Evolutionary conservation across 2,888 invertebrate species (phyloP).

Genomic region (Achlya flavicornis): DNA sequence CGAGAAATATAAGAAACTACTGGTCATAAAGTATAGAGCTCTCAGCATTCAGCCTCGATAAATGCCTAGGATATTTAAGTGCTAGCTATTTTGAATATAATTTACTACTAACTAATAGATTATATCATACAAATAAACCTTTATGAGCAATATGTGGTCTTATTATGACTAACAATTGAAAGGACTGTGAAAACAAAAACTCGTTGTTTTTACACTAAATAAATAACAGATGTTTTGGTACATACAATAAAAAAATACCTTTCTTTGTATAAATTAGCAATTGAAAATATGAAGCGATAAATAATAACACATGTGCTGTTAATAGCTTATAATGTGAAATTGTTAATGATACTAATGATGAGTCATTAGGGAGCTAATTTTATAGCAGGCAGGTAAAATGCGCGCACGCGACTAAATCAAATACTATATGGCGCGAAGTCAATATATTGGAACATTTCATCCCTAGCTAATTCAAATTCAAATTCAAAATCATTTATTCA

Average conservation of each 20-base stretch:
- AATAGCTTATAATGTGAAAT: too few species aligned
- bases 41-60: conserved; percentile 1
- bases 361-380: too few species aligned
- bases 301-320: too few species aligned
- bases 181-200: conserved; percentile 1
- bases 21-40: neutral
- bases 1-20: neutral
- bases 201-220: neutral
- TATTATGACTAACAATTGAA: neutral
- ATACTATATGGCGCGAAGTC: too few species aligned
- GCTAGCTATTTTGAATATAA: neutral
- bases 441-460: too few species aligned
- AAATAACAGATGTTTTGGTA: neutral
- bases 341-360: too few species aligned
- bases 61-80: neutral
- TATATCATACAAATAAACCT: neutral
- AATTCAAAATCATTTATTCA: too few species aligned
- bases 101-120: neutral
- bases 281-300: too few species aligned
- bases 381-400: too few species aligned
- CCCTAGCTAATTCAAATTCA: too few species aligned
- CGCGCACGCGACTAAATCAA: too few species aligned
- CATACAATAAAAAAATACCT: neutral
- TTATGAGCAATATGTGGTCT: neutral
- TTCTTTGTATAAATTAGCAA: too few species aligned